Evolutionary conservation across 2,888 invertebrate species (phyloP), one percentile per base, ranked within the genome.

Genomic region (Lasioglossum morio): DNA sequence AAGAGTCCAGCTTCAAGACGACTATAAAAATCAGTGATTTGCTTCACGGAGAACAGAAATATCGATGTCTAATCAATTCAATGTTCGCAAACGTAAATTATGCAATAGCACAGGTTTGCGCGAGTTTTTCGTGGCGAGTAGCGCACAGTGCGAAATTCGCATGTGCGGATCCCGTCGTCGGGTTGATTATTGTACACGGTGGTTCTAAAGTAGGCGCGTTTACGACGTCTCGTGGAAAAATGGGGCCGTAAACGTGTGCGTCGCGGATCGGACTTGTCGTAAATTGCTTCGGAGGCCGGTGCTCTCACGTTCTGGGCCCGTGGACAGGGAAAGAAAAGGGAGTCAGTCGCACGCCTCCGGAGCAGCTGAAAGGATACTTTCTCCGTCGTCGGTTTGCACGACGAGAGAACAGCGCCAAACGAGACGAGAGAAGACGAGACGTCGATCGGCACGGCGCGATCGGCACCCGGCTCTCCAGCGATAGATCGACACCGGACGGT

Each of bases 191-290:
- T 77, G 70, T 66, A 48, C 77, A 73, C 30, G 76, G 73, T 73
- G 79, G 75, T 76, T 78, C 76, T 66, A 75, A 83, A 77, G 79
- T 79, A 72, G 78, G 78, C 77, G 77, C 88, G 75, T 89, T 89
- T 89, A 89, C 87, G 89, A 88, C 81, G 79, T 74, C 84, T 57
- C 70, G 23, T 75, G 81, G 82, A 88, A 89, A 89, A 69, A 89
- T 72, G 23, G 53, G 70, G 77, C 81, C 81, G 81, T 89, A 88
- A 89, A 88, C 72, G 81, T 60, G 75, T 75, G 46, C 53, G 53
- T 74, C 46, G 69, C 53, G 57, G 60, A 69, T 72, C 72, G 43
- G 43, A 40, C 53, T 70, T 81, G 57, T 76, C 85, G 89, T 89
- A 82, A 88, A 88, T 60, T 27, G 72, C 53, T 30, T 73, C 27